phyloP scores from a whole-genome alignment of 2,797 vertebrate genomes.

The Poecilia wingei region DNA sequence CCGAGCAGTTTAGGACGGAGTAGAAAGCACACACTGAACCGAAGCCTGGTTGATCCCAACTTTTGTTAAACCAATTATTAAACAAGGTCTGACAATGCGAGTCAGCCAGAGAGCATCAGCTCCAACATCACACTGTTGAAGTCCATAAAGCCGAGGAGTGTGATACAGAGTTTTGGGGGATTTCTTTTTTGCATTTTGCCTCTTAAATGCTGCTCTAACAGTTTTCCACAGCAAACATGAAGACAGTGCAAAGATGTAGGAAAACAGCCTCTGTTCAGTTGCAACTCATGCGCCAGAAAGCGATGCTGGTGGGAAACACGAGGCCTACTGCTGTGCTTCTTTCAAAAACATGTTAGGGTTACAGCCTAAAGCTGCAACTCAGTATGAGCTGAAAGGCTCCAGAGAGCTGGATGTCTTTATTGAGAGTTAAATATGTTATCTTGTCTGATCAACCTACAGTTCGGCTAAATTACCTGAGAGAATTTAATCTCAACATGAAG shows the following conservation, averaged over 20 bases:
- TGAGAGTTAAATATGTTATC: conserved; percentile 9
- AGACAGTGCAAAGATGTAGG: conserved; percentile 34
- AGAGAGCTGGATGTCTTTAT: conserved; percentile 38
- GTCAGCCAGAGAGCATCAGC: conserved; percentile 58
- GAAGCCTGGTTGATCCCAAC: conserved; percentile 66
- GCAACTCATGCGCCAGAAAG: conserved; percentile 37
- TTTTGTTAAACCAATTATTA: conserved; percentile 77
- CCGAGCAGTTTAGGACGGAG: conserved; percentile 60
- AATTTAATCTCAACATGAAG: conserved; percentile 13
- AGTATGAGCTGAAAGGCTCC: conserved; percentile 31
- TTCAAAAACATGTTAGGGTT: conserved; percentile 53
- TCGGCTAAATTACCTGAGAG: conserved; percentile 1
- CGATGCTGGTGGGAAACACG: conserved; percentile 45
- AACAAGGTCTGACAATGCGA: conserved; percentile 73
- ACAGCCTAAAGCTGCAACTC: conserved; percentile 40
- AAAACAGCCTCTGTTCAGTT: conserved; percentile 29
- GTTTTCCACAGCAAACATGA: conserved; percentile 64
- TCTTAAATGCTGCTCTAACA: conserved; percentile 50
- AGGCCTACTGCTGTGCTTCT: conserved; percentile 60
- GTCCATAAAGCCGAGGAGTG: conserved; percentile 73
- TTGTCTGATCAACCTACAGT: not conserved
- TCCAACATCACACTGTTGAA: conserved; percentile 69
- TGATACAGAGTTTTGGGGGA: conserved; percentile 48
- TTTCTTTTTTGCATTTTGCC: conserved; percentile 24
- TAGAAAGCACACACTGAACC: conserved; percentile 63